These are phyloP conservation scores for Colius striatus DNA, from an alignment of 2,113 vertebrate species.

Conservation along the genomic window DNA sequence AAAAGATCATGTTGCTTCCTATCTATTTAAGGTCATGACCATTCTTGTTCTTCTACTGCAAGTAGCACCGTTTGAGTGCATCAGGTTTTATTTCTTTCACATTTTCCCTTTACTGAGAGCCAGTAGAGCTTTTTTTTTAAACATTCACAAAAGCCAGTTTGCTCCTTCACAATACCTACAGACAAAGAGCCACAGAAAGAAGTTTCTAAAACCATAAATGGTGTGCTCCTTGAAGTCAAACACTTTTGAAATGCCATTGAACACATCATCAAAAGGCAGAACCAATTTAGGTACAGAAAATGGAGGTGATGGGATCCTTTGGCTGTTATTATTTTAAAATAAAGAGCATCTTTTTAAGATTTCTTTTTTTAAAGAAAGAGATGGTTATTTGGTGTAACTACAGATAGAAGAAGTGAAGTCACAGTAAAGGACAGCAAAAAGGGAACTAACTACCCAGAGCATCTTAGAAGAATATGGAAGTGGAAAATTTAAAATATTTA, in stretches of 20 bases:
- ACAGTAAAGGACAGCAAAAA: neutral
- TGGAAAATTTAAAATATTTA: neutral
- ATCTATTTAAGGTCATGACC: neutral
- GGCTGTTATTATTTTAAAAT: neutral
- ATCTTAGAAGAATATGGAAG: neutral
- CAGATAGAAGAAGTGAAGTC: neutral
- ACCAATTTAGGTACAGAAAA: neutral
- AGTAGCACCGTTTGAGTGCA: neutral
- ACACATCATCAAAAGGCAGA: neutral
- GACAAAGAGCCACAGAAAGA: neutral
- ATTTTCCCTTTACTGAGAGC: neutral
- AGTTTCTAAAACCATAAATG: neutral
- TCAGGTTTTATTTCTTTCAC: neutral
- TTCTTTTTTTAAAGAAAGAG: neutral
- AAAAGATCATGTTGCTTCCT: neutral
- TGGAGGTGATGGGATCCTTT: neutral
- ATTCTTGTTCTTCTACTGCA: neutral
- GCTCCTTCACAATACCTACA: neutral
- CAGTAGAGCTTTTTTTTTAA: neutral
- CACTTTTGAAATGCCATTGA: conserved; percentile 11
- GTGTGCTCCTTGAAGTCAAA: neutral
- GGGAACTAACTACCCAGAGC: neutral
- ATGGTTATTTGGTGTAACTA: neutral
- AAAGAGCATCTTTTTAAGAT: neutral
- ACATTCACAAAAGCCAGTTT: neutral